Percentiles rank a stretch among this genome's conserved stretches.
These are phyloP conservation scores for Apotomis capreana DNA, from an alignment of 2,888 invertebrate genomes.

Conservation along the genomic window DNA sequence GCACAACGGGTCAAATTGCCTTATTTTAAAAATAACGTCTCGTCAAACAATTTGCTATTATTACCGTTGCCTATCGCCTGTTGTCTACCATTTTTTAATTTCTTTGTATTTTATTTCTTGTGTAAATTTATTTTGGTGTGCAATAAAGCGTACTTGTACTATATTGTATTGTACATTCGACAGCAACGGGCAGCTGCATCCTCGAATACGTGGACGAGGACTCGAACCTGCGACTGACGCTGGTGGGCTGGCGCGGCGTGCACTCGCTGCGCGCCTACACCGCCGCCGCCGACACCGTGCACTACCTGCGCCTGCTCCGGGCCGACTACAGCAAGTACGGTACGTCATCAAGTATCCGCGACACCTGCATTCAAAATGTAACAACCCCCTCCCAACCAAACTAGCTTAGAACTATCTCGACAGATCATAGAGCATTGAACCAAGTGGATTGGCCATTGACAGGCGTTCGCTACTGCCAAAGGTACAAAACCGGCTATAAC, in stretches of 20 bases:
- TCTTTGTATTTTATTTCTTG: not conserved
- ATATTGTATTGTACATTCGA: constrained; percentile 1
- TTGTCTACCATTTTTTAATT: no score
- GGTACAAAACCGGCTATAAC: no score
- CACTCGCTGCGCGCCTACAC: constrained; percentile 95
- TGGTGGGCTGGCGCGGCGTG: constrained; percentile 97
- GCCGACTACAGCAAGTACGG: constrained; percentile 94
- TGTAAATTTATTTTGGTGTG: not conserved
- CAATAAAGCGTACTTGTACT: not conserved
- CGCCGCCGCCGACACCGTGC: constrained; percentile 91
- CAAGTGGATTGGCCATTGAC: no score
- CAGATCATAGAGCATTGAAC: no score
- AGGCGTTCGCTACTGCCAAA: no score
- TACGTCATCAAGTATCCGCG: constrained; percentile 62
- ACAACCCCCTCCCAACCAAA: no score
- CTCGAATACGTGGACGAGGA: constrained; percentile 84
- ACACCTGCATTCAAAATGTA: not conserved
- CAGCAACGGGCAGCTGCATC: constrained; percentile 88
- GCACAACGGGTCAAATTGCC: no score
- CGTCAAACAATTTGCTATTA: no score
- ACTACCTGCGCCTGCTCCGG: constrained; percentile 92
- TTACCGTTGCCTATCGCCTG: no score
- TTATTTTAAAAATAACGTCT: no score
- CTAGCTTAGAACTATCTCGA: no score
- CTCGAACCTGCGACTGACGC: constrained; percentile 82